phyloP scores from a whole-genome alignment of 2,888 invertebrate genomes.

The Erynnis tages region DNA sequence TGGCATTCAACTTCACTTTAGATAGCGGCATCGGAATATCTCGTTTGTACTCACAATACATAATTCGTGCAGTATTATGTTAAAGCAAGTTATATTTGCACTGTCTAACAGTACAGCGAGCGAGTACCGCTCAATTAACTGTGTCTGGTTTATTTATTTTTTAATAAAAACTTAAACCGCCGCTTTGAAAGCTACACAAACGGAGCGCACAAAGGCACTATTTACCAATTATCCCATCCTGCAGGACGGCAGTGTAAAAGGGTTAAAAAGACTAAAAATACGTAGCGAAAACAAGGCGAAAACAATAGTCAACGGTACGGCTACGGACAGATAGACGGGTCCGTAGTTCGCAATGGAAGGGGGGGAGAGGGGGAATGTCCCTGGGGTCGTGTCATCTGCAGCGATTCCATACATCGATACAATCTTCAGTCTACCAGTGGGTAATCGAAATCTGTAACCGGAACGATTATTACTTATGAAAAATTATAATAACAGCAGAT shows the following conservation, averaged over 20 bases:
- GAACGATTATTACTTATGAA: too few relatives aligned
- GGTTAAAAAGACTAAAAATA: background rate
- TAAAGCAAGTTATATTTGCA: too few relatives aligned
- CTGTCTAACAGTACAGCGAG: too few relatives aligned
- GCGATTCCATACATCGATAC: background rate
- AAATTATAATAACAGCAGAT: too few relatives aligned
- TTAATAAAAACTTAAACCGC: too few relatives aligned
- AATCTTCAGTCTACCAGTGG: background rate
- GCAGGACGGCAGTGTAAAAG: conserved; percentile 1
- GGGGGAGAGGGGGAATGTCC: background rate
- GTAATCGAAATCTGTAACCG: background rate
- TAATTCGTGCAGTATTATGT: too few relatives aligned
- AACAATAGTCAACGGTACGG: conserved; percentile 9
- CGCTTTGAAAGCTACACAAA: background rate
- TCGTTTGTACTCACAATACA: too few relatives aligned
- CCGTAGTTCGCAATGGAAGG: background rate
- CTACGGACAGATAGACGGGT: background rate
- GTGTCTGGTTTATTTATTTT: too few relatives aligned
- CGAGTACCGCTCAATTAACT: too few relatives aligned
- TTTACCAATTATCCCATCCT: conserved; percentile 14
- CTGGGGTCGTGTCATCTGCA: background rate
- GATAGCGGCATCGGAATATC: too few relatives aligned
- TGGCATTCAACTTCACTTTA: too few relatives aligned
- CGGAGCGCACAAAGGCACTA: conserved; percentile 1
- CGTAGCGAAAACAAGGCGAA: too few relatives aligned